These are phyloP conservation scores for Heteromyza rotundicornis DNA, from an alignment of 2,888 invertebrate species.

Conservation along the genomic window DNA sequence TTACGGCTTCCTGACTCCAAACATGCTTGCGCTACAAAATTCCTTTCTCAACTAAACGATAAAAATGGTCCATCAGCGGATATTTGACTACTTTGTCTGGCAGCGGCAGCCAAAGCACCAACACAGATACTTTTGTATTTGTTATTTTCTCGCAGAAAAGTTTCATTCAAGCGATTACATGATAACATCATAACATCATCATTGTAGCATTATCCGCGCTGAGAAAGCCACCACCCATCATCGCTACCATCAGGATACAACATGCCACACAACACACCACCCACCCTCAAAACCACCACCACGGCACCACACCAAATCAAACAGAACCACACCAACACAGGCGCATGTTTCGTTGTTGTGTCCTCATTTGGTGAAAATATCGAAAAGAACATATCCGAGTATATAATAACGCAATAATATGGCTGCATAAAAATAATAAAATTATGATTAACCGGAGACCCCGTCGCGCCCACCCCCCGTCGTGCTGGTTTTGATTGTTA, in stretches of 20 bases:
- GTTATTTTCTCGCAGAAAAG: conserved; percentile 15
- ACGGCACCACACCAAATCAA: conserved; percentile 28
- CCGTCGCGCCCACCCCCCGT: not conserved
- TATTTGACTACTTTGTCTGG: conserved; percentile 14
- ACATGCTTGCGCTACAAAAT: conserved; percentile 44
- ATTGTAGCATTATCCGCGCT: conserved; percentile 6
- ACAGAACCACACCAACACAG: conserved; percentile 14
- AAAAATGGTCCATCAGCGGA: conserved; percentile 18
- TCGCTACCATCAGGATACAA: conserved; percentile 36
- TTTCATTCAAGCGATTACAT: conserved; percentile 16
- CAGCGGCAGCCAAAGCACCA: conserved; percentile 12
- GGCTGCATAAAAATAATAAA: conserved; percentile 16
- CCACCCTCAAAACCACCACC: conserved; percentile 8
- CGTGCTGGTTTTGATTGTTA: conserved; percentile 12
- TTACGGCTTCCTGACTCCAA: not conserved
- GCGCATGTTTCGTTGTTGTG: not conserved
- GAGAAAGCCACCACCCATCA: too few relatives aligned
- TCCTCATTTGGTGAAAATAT: conserved; percentile 1
- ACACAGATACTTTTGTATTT: conserved; percentile 20
- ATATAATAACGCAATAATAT: conserved; percentile 5
- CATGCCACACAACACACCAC: conserved; percentile 12
- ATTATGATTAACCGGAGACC: conserved; percentile 23
- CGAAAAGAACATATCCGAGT: conserved; percentile 3
- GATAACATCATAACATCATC: conserved; percentile 13
- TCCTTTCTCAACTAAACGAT: conserved; percentile 47